Base-by-base conservation (phyloP, 2,888 invertebrate species). In the Pterostichus niger region DNA sequence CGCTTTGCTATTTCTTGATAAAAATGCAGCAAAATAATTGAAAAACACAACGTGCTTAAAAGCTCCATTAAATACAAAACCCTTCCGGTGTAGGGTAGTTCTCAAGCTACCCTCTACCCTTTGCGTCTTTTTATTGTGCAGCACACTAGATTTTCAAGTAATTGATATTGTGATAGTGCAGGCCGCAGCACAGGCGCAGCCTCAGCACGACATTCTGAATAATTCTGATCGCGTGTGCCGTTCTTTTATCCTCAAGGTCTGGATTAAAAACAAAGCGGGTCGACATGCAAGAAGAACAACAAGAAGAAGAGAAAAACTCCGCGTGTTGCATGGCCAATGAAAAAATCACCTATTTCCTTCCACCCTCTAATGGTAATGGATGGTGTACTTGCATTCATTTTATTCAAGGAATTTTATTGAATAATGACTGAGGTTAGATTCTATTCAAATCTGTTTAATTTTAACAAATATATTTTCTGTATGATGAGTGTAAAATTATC, bases 161-260 rank as follows among this genome's bases (percentile, higher is more conserved):
- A 78, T 78, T 78, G 78, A 78, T 78, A 78, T 78, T 78, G 24
- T 59, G 35, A 56, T 56, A 78, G 78, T 78, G 56, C 56, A 64
- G 3, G 24, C 7, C 40, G 40, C 40, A 35, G 35, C 3, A 35
- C 35, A 35, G 35, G 4, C 3, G 35, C 35, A 6, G 44, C 68
- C 6, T 6, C 10, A 59, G 40, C 78, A 78, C 78, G 56, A 44
- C 40, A 78, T 59, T 17, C 44, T 78, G 78, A 78, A 78, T 78
- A 59, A 78, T 78, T 78, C 40, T 44, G n/a, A 78, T 78, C 78
- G 78, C 78, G 78, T 78, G 78, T 17, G n/a, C 40, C 31, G 56
- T 44, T 78, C 46, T 59, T 78, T 77, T 56, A 56, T 77, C 35
- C 15, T 78, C 78, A 78, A 78, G 78, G 78, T 78, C 59, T 44